A percentile compares a stretch with the other conserved stretches of the same genome.
Evolutionary conservation across 1,140 invertebrate species (phyloP).

Genomic region (Spodoptera frugiperda): DNA sequence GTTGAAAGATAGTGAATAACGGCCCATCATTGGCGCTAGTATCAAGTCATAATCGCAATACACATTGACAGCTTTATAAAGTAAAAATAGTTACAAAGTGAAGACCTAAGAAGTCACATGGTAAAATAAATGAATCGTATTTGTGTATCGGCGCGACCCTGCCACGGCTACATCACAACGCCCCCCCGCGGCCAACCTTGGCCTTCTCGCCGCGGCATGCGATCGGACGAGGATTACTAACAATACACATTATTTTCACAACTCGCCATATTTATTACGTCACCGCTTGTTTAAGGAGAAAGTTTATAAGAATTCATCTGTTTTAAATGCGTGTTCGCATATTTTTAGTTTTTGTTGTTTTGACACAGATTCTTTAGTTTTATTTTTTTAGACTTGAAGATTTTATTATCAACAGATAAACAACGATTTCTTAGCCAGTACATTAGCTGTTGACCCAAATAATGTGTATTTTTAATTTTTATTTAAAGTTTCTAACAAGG

Average conservation of each 20-base stretch:
- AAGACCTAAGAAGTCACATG: conserved; percentile 14
- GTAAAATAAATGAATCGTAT: conserved; percentile 22
- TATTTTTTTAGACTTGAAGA: too few species aligned
- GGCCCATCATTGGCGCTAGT: too few species aligned
- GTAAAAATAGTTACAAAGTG: neutral
- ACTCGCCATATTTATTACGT: conserved; percentile 28
- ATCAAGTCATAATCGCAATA: too few species aligned
- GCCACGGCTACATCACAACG: conserved; percentile 38
- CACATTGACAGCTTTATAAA: neutral
- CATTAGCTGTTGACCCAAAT: too few species aligned
- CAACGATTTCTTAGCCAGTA: too few species aligned
- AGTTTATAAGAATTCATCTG: conserved; percentile 32
- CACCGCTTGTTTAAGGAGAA: conserved; percentile 31
- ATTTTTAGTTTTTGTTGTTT: neutral
- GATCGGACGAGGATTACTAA: conserved; percentile 31
- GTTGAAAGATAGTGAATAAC: too few species aligned
- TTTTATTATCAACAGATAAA: too few species aligned
- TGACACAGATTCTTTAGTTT: too few species aligned
- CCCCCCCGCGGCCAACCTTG: conserved; percentile 65
- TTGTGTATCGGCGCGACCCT: conserved; percentile 33
- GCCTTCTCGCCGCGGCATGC: conserved; percentile 59
- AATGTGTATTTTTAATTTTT: neutral
- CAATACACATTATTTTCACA: conserved; percentile 41
- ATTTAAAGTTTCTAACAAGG: neutral
- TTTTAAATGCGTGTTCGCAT: neutral